A percentile compares a stretch with the other conserved stretches of the same genome.
These are phyloP conservation scores for Caenorhabditis becei DNA, from an alignment of 2,888 invertebrate species.

Conservation along the genomic window DNA sequence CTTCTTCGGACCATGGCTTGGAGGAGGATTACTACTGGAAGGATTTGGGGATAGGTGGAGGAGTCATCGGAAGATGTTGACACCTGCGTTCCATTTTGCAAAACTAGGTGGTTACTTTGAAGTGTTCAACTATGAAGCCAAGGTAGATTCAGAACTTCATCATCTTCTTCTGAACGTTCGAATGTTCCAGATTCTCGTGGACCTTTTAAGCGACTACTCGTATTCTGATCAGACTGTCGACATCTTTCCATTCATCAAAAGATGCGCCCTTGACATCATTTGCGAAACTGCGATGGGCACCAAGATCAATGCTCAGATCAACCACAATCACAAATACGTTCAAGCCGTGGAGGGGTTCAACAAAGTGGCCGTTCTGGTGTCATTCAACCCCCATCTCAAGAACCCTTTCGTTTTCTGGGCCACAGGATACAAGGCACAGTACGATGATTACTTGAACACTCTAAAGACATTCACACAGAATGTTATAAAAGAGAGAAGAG, in stretches of 20 bases:
- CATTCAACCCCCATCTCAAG: conserved; percentile 51
- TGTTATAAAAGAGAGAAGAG: conserved; percentile 51
- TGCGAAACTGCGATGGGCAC: conserved; percentile 78
- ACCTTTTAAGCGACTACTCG: conserved; percentile 78
- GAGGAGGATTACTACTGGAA: conserved; percentile 82
- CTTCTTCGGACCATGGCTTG: conserved; percentile 83
- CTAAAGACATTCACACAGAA: conserved; percentile 46
- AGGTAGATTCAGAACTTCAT: no score
- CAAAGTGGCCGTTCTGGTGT: conserved; percentile 59
- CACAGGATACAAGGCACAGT: conserved; percentile 44
- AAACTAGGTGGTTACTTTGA: conserved; percentile 82
- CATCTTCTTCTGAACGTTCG: no score
- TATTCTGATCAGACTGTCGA: conserved; percentile 81
- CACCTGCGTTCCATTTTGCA: conserved; percentile 84
- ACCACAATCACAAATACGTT: conserved; percentile 73
- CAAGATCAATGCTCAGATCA: conserved; percentile 71
- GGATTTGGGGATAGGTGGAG: conserved; percentile 82
- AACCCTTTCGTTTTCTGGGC: conserved; percentile 45
- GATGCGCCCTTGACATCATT: conserved; percentile 84
- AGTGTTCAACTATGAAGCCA: conserved; percentile 55
- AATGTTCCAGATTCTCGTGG: conserved; percentile 81
- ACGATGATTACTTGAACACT: conserved; percentile 39
- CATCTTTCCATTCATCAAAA: conserved; percentile 83
- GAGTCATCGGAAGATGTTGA: conserved; percentile 83
- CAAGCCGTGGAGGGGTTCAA: conserved; percentile 71